phyloP scores from a whole-genome alignment of 2,113 vertebrate genomes.

The Austrofundulus limnaeus region DNA sequence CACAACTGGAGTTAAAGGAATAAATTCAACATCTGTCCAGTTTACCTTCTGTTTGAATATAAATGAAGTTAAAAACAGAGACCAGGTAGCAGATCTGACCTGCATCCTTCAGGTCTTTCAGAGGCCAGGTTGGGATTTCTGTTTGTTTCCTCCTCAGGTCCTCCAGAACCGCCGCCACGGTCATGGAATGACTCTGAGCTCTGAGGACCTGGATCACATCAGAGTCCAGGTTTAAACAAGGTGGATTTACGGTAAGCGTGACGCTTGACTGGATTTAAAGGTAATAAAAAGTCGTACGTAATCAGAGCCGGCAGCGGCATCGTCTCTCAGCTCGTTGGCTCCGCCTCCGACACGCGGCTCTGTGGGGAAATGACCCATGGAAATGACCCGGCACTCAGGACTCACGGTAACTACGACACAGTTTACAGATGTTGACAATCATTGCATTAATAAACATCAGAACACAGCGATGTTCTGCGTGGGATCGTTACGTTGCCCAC shows the following conservation, averaged over 20 bases:
- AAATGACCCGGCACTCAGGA: conserved; percentile 13
- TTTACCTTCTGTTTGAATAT: not conserved
- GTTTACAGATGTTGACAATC: too few relatives aligned
- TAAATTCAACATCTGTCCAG: not conserved
- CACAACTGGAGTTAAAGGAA: not conserved
- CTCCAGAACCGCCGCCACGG: conserved; percentile 60
- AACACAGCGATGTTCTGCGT: too few relatives aligned
- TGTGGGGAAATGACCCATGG: conserved; percentile 25
- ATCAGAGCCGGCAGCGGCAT: not conserved
- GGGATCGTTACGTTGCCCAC: conserved; percentile 8
- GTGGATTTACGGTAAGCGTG: not conserved
- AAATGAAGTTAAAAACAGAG: too few relatives aligned
- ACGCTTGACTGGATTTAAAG: not conserved
- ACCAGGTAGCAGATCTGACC: conserved; percentile 22
- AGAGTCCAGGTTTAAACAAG: not conserved
- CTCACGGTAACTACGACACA: too few relatives aligned
- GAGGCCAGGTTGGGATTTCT: conserved; percentile 71
- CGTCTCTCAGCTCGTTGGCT: conserved; percentile 8
- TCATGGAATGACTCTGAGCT: conserved; percentile 49
- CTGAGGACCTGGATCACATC: not conserved
- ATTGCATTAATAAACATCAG: too few relatives aligned
- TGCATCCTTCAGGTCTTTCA: conserved; percentile 67
- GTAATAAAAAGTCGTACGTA: conserved; percentile 31
- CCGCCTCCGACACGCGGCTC: conserved; percentile 7
- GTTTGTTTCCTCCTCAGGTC: conserved; percentile 75